Conservation (phyloP, 1,140 invertebrate species). For the Solenopsis fugax region DNA sequence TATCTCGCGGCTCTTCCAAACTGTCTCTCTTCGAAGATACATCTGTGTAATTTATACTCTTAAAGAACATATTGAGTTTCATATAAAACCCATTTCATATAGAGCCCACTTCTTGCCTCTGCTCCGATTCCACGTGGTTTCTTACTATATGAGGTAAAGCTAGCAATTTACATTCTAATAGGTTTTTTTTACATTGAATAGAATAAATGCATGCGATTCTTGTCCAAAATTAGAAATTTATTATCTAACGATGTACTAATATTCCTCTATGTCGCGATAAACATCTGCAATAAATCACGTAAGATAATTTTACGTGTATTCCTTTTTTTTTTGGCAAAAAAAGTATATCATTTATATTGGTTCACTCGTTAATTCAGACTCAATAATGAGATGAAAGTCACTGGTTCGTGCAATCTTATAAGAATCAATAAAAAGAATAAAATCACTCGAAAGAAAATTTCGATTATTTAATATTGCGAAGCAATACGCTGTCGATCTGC, state of each 20-base stretch:
- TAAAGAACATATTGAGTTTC: conserved; percentile 12
- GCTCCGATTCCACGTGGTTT: conserved; percentile 15
- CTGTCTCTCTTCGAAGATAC: not conserved
- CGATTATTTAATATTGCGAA: conserved; percentile 22
- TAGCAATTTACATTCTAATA: conserved; percentile 27
- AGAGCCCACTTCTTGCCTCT: conserved; percentile 4
- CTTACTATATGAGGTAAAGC: conserved; percentile 19
- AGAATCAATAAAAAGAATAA: not conserved
- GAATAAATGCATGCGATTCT: conserved; percentile 7
- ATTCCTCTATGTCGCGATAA: not conserved
- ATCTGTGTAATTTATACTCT: conserved; percentile 26
- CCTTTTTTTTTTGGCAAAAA: not conserved
- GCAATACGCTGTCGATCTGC: conserved; percentile 3
- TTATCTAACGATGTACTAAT: not conserved
- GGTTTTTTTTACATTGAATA: not conserved
- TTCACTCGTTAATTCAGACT: not conserved
- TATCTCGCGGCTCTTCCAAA: conserved; percentile 18
- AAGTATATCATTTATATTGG: not conserved
- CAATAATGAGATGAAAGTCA: not conserved
- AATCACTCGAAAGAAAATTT: not conserved
- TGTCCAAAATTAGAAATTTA: conserved; percentile 8
- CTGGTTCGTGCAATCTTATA: not conserved
- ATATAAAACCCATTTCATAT: conserved; percentile 37
- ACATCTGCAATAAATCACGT: not conserved
- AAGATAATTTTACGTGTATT: not conserved